Evolutionary conservation across 2,888 invertebrate species (phyloP), one percentile per base, ranked within the genome.

Genomic region (Tuberolachnus salignus): DNA sequence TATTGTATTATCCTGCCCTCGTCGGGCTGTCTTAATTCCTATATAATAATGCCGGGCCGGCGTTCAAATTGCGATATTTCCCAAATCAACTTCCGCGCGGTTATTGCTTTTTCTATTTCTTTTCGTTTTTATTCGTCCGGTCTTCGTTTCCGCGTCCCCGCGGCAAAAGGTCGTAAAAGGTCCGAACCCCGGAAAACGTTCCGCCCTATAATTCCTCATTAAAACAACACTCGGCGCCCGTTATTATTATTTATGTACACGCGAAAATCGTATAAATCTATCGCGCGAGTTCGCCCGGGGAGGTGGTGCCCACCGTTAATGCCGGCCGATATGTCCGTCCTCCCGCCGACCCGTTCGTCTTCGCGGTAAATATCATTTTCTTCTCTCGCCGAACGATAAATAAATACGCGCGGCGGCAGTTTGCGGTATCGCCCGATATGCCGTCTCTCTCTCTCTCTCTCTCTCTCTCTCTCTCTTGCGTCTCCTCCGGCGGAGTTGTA

Each of bases 171-270:
- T 75, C 75, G 67, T 75, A 75, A 75, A 75, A 67, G 75, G 75
- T 75, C 75, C 66, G 42, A 21, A 34, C 73, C 51, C 63, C 75
- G 64, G 55, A 75, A 75, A 75, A 55, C 75, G 75, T 75, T 78
- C 67, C 78, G 69, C 78, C 78, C 78, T 61, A 78, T 78, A 78
- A 78, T 67, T 78, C 51, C 78, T 78, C 78, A 69, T 78, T 78
- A 78, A 67, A 69, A 78, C 42, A 51, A 69, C 57, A 57, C 66
- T 19, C 44, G 42, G 53, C n/a, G n/a, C n/a, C 44, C 55, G 34
- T 67, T 75, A 61, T 69, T 53, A 67, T 57, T 69, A 53, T 67
- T 78, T 59, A 59, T 78, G 59, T 64, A 42, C 21, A 6, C 4
- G 21, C 21, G 11, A 14, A 16, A 14, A 55, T 57, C 1, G 14